phyloP scores from a whole-genome alignment of 2,888 invertebrate species.

The Neoscelio sp. region DNA sequence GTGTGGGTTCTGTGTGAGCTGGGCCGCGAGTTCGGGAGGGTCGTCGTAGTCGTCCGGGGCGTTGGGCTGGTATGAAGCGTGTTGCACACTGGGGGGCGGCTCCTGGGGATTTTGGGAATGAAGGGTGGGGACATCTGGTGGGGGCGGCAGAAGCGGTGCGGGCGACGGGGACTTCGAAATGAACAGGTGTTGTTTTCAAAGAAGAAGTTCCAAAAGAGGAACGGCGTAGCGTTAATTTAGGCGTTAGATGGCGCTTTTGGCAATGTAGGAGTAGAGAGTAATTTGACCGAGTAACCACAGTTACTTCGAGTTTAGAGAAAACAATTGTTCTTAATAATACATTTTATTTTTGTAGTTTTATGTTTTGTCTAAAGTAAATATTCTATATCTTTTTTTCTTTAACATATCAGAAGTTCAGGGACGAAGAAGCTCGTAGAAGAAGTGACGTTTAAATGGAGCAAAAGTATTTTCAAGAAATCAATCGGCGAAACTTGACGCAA shows the following conservation, averaged over 20 bases:
- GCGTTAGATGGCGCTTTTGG: constrained; percentile 16
- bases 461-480: too few species aligned
- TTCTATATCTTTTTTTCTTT: too few species aligned
- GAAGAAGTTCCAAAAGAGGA: constrained; percentile 55
- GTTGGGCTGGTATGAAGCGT: constrained; percentile 93
- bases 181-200: constrained; percentile 77
- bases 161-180: constrained; percentile 83
- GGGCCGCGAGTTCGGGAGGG: constrained; percentile 68
- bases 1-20: constrained; percentile 78
- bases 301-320: too few species aligned
- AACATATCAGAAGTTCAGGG: too few species aligned
- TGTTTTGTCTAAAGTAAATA: too few species aligned
- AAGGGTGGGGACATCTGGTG: constrained; percentile 84
- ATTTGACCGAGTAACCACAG: too few species aligned
- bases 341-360: not conserved
- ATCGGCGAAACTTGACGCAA: too few species aligned
- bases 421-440: too few species aligned
- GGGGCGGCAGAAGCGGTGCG: constrained; percentile 87
- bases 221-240: constrained; percentile 54
- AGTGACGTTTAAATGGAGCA: too few species aligned
- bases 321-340: not conserved
- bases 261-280: constrained; percentile 12
- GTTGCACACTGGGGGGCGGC: constrained; percentile 87
- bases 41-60: constrained; percentile 84
- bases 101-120: constrained; percentile 82